Conservation (phyloP, 1,140 invertebrate species). For the Geopemphigus sp. region DNA sequence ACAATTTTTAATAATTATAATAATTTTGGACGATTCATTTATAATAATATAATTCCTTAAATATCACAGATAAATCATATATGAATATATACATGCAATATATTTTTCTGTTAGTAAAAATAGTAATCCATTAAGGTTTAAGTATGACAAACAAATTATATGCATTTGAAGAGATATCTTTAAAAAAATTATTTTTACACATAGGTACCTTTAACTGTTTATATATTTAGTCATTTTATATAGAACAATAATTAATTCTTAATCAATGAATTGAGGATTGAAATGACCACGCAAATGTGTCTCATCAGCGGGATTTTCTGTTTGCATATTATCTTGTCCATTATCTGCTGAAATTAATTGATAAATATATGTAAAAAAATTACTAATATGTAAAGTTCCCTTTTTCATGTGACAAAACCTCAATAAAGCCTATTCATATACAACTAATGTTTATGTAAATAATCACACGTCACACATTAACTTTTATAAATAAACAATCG, state of each 20-base stretch:
- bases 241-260: background rate
- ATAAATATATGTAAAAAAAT: conserved; percentile 2
- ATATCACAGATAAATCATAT: conserved; percentile 15
- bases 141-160: no score
- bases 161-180: no score
- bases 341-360: conserved; percentile 42
- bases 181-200: no score
- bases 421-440: conserved; percentile 7
- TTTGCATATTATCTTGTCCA: conserved; percentile 14
- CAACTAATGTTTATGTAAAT: background rate
- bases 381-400: background rate
- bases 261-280: conserved; percentile 32
- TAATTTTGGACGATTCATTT: background rate
- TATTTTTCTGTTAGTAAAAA: no score
- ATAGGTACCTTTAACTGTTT: no score
- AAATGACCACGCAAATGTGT: conserved; percentile 40
- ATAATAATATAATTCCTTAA: background rate
- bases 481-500: background rate
- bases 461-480: background rate
- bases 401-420: conserved; percentile 10
- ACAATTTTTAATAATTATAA: conserved; percentile 3
- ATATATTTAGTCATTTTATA: conserved; percentile 8
- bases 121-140: no score
- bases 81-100: background rate
- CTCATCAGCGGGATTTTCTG: background rate